These are phyloP conservation scores for Neoniphon sammara DNA, from an alignment of 2,797 vertebrate species.

Conservation along the genomic window DNA sequence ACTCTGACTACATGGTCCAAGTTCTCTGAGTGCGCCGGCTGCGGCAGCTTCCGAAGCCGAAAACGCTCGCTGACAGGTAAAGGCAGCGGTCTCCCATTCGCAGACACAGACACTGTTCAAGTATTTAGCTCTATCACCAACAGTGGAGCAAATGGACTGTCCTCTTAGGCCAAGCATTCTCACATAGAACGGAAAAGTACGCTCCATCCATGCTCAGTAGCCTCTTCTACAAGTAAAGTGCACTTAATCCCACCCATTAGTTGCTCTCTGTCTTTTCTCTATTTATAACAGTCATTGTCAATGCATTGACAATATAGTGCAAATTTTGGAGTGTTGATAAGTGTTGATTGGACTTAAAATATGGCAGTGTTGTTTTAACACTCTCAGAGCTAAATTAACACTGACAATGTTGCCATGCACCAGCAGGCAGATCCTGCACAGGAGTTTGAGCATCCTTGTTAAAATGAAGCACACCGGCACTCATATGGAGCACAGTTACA, in stretches of 20 bases:
- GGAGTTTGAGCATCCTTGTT: background rate
- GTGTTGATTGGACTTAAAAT: too few relatives aligned
- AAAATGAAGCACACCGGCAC: background rate
- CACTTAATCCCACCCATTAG: background rate
- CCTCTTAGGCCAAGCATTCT: slow-evolving; percentile 9
- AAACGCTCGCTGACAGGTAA: slow-evolving; percentile 90
- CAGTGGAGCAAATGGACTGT: slow-evolving; percentile 15
- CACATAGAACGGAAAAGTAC: background rate
- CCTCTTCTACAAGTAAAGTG: background rate
- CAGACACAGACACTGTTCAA: slow-evolving; percentile 6
- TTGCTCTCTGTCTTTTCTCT: background rate
- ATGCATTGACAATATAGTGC: background rate
- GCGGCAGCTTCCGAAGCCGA: slow-evolving; percentile 81
- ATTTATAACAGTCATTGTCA: background rate
- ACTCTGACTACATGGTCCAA: slow-evolving; percentile 92
- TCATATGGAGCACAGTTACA: background rate
- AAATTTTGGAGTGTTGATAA: too few relatives aligned
- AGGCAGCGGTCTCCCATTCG: background rate
- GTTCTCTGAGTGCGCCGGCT: slow-evolving; percentile 89
- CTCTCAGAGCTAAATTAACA: too few relatives aligned
- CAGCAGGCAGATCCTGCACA: background rate
- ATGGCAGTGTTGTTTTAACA: too few relatives aligned
- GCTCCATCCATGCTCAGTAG: background rate
- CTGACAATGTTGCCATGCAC: background rate
- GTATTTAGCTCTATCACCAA: slow-evolving; percentile 4